phyloP scores from a whole-genome alignment of 2,888 invertebrate species.

The Malthinus seriepunctatus region DNA sequence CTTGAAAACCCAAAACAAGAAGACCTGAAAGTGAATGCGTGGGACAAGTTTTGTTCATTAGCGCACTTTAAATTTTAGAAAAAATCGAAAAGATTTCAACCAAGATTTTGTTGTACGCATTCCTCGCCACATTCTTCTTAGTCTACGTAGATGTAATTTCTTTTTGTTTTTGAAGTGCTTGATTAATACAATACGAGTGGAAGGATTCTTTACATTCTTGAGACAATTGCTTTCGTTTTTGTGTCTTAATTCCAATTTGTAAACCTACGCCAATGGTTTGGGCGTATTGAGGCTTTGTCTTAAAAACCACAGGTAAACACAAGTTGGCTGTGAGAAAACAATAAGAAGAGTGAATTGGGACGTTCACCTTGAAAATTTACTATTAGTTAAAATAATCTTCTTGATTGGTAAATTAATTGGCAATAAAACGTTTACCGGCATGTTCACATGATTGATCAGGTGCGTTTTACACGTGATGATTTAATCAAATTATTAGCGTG shows the following conservation, averaged over 20 bases:
- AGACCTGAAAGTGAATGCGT: constrained; percentile 20
- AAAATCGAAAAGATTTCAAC: too few species aligned
- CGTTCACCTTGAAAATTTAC: constrained; percentile 1
- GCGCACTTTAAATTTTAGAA: too few species aligned
- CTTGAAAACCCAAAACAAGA: constrained; percentile 13
- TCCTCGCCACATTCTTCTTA: background rate
- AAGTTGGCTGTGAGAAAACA: background rate
- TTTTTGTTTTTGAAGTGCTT: too few species aligned
- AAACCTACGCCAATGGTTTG: too few species aligned
- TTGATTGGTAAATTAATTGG: background rate
- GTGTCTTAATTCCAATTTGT: too few species aligned
- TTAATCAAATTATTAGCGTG: background rate
- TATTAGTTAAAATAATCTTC: constrained; percentile 1
- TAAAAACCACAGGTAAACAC: background rate
- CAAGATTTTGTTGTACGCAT: too few species aligned
- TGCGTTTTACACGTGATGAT: constrained; percentile 7
- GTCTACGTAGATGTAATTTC: too few species aligned
- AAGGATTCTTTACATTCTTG: too few species aligned
- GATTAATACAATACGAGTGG: too few species aligned
- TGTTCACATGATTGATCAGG: constrained; percentile 4
- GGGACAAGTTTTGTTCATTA: constrained; percentile 10
- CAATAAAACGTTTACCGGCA: constrained; percentile 4
- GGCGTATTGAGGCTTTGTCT: background rate
- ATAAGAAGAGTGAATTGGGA: background rate
- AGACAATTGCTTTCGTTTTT: too few species aligned